Conservation (phyloP, 2,113 vertebrate genomes). For the Elgaria multicarinata region DNA sequence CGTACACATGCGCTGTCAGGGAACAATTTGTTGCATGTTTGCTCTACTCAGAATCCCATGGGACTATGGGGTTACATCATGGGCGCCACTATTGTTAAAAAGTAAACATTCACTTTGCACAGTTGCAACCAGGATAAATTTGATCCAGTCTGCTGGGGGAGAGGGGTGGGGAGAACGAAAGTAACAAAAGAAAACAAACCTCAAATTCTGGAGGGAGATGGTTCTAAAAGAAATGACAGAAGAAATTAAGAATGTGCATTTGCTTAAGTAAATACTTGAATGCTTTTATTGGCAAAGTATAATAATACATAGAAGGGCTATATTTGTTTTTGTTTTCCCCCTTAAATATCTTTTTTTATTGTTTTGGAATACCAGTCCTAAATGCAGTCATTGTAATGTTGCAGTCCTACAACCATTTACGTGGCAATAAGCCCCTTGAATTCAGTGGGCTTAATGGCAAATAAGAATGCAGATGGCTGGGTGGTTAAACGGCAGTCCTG, state of each 20-base stretch:
- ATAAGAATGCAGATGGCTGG: background rate
- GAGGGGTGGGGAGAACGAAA: background rate
- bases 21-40: background rate
- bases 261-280: background rate
- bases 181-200: background rate
- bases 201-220: rapidly evolving
- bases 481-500: background rate
- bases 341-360: background rate
- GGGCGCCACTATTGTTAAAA: background rate
- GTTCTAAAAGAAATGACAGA: background rate
- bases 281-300: background rate
- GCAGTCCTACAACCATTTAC: background rate
- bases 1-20: background rate
- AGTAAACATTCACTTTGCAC: background rate
- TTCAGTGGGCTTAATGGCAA: background rate
- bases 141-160: background rate
- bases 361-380: background rate
- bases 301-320: background rate
- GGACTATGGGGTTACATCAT: background rate
- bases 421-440: background rate
- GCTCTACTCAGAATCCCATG: background rate
- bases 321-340: background rate
- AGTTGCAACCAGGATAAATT: background rate
- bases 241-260: background rate
- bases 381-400: background rate